Evolutionary conservation across 2,113 vertebrate genomes (phyloP), one percentile per base, ranked within the genome.

Genomic region (Carassius auratus): DNA sequence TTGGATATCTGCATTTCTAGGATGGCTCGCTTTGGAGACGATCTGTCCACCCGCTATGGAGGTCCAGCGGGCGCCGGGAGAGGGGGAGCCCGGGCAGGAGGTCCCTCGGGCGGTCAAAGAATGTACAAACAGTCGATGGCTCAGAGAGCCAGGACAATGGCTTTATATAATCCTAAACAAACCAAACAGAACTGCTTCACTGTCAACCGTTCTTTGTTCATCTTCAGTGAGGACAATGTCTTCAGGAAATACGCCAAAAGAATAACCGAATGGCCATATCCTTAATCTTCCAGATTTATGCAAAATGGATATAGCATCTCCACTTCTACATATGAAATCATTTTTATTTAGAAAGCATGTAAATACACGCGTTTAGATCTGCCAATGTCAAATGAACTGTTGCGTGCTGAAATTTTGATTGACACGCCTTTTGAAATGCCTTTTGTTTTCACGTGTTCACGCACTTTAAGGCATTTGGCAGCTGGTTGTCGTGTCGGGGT

Each of bases 241-340:
- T 97, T 99, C 93, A 96, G 98, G 94, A 99, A 99, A 96, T 99
- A 99, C 52, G 98, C 98, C 90, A 99, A 99, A 94, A 92, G 98
- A 90, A 99, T 99, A 93, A 99, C 97, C 13, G 98, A 99, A 93
- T 99, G 98, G 98, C 97, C 97, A 99, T 99, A 99, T 99, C 98
- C 98, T 99, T 89, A 82, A 17, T n/a, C 66, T 3, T 62, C 80
- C 21, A 48, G 19, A 30, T 30, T 36, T 52, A 23, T 5, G 21
- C 21, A 3, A 36, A 77, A 59, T 36, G 23, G 15, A 77, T 13
- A 55, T 15, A 26, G 12, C 23, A 52, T 19, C 62, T 50, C 9
- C 23, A 14, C 62, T 69, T 52, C 15, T 12, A 33, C 23, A 50
- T 50, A 48, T 79, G 4, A 2, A 6, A 0, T 8, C 33, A 13